Evolutionary conservation across 2,113 vertebrate species (phyloP).

Genomic region (Alethe castanea): DNA sequence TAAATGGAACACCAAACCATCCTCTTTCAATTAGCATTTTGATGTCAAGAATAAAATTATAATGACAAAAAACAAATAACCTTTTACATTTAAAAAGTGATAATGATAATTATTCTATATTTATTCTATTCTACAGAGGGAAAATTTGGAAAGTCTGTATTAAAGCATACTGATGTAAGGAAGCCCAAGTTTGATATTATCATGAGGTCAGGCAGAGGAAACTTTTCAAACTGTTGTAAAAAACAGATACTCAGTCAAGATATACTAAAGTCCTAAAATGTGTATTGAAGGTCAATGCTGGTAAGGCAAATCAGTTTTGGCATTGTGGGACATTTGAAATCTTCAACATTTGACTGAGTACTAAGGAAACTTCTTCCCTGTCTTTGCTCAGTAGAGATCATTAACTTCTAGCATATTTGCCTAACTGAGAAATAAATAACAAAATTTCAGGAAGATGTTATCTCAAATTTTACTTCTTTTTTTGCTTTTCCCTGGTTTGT

Average conservation of each 20-base stretch:
- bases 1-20: background rate
- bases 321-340: background rate
- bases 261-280: background rate
- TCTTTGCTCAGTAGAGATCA: background rate
- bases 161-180: background rate
- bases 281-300: fast-evolving
- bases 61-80: background rate
- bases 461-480: background rate
- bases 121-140: background rate
- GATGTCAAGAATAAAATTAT: background rate
- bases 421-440: background rate
- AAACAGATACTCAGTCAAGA: background rate
- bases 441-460: background rate
- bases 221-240: background rate
- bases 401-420: background rate
- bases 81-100: background rate
- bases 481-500: background rate
- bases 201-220: background rate
- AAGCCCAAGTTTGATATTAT: background rate
- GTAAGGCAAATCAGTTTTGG: background rate
- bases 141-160: background rate
- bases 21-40: background rate
- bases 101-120: background rate
- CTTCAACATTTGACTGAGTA: background rate
- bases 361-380: background rate